Conservation (phyloP, 1,140 invertebrate species). For the Heliconius nattereri region DNA sequence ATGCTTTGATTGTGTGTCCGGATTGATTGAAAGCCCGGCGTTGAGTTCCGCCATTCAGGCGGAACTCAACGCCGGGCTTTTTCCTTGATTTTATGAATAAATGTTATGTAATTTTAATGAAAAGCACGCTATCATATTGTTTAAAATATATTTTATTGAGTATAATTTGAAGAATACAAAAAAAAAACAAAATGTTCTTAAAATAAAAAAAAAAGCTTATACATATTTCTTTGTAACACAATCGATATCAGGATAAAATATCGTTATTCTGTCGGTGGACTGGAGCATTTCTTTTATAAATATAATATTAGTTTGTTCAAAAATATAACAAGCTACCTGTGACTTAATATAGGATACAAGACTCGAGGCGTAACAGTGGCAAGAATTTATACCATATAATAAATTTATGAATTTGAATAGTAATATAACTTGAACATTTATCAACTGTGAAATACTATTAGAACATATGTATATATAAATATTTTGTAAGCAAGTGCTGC, state of each 20-base stretch:
- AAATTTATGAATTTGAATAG: slow-evolving; percentile 14
- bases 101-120: not conserved
- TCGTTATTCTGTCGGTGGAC: slow-evolving; percentile 19
- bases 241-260: slow-evolving; percentile 17
- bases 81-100: no score
- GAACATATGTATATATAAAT: slow-evolving; percentile 17
- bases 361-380: slow-evolving; percentile 4
- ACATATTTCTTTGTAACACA: slow-evolving; percentile 18
- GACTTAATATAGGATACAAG: slow-evolving; percentile 11
- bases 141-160: slow-evolving; percentile 29
- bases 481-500: slow-evolving; percentile 7
- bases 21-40: no score
- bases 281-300: slow-evolving; percentile 6
- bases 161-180: slow-evolving; percentile 31
- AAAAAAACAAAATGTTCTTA: slow-evolving; percentile 23
- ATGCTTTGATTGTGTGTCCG: no score
- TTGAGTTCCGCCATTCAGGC: no score
- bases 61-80: no score
- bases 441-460: slow-evolving; percentile 19
- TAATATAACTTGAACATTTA: slow-evolving; percentile 19
- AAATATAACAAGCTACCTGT: slow-evolving; percentile 12
- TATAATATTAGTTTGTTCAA: slow-evolving; percentile 13
- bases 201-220: slow-evolving; percentile 18
- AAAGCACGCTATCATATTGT: not conserved
- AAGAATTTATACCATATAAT: slow-evolving; percentile 15